phyloP scores from a whole-genome alignment of 2,888 invertebrate species.

The Diachrysia chrysitis region DNA sequence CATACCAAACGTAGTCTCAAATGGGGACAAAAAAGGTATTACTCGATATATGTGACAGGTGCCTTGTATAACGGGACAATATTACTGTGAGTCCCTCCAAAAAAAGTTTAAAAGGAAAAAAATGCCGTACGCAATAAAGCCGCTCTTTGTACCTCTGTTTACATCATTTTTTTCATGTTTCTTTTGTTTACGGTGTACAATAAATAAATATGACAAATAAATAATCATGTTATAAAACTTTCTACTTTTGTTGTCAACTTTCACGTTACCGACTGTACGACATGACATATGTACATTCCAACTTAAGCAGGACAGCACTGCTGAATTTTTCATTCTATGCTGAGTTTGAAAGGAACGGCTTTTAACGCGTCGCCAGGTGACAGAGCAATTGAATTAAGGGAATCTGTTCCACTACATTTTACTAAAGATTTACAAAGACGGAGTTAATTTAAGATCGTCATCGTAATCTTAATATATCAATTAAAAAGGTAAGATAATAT shows the following conservation, averaged over 20 bases:
- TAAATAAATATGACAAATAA: no score
- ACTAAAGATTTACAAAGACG: no score
- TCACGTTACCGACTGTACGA: slow-evolving; percentile 28
- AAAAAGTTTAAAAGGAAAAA: neutral
- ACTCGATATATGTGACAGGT: slow-evolving; percentile 1
- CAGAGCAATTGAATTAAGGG: neutral
- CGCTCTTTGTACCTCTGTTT: no score
- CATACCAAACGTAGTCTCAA: neutral
- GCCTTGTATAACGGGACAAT: neutral
- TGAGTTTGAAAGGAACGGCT: slow-evolving; percentile 32
- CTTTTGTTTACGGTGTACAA: no score
- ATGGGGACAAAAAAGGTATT: neutral
- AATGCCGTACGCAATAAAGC: no score
- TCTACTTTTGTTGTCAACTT: neutral
- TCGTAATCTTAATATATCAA: no score
- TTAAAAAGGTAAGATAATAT: no score
- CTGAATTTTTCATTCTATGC: slow-evolving; percentile 31
- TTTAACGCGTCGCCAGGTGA: slow-evolving; percentile 17
- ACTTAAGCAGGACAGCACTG: slow-evolving; percentile 31
- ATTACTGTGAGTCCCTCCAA: neutral
- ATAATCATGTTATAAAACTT: no score
- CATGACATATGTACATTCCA: slow-evolving; percentile 31
- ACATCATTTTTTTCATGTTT: neutral
- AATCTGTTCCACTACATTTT: no score
- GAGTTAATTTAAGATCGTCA: no score